Base-by-base conservation (phyloP, 1,140 invertebrate genomes). In the Latrodectus geometricus region DNA sequence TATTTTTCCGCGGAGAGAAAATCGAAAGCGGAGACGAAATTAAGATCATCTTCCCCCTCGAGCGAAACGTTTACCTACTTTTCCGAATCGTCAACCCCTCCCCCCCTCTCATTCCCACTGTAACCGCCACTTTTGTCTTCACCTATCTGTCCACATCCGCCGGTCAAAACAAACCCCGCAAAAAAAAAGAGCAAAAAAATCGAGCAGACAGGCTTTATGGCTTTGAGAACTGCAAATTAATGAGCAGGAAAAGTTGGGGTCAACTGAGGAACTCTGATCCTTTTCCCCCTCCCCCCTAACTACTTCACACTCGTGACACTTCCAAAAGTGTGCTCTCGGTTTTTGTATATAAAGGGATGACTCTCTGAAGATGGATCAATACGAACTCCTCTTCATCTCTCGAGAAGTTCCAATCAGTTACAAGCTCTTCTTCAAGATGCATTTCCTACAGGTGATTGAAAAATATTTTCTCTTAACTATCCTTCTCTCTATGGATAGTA, bases 121-220 rank as follows among this genome's bases (percentile, higher is more conserved):
- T n/a, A n/a, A n/a, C n/a, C n/a, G n/a, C n/a, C n/a, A n/a, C 54
- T 61, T 17, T 61, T 17, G 54, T 61, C 17, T 61, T 61, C 54
- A 61, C 11, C 54, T 61, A 11, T 61, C 54, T 61, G 54, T 61
- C 54, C 54, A 61, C 54, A 61, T 61, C 17, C 54, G 17, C 17
- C 54, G 54, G 54, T 61, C 54, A 61, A 61, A 61, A 61, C 54
- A 61, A 61, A 61, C 2, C 11, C 11, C 11, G 17, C 54, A 61
- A 61, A 61, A 61, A 61, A 61, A 61, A 61, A 61, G 54, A 61
- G 17, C 54, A 61, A 61, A 61, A 61, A 61, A 61, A 61, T 61
- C 54, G 54, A 61, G 54, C 54, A 61, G 17, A 61, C 54, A 11
- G 11, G 54, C 54, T 61, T 17, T 61, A 11, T 11, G 11, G 54